These are phyloP conservation scores for Dynastes grantii DNA, from an alignment of 2,888 invertebrate genomes.

Conservation along the genomic window DNA sequence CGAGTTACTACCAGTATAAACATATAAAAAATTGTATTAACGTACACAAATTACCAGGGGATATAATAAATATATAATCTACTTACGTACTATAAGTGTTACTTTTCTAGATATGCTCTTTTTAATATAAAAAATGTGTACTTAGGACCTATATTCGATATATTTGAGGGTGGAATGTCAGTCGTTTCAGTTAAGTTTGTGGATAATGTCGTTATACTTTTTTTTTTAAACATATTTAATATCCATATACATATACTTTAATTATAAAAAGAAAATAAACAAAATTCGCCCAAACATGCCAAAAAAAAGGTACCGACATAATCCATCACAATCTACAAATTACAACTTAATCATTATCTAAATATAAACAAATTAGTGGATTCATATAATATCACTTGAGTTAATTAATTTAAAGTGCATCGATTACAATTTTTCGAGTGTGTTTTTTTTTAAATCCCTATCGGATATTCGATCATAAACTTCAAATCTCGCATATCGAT, in stretches of 20 bases:
- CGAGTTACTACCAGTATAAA: conserved; percentile 17
- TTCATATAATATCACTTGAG: background rate
- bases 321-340: background rate
- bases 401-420: background rate
- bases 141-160: background rate
- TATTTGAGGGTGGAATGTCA: conserved; percentile 29
- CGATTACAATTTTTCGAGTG: background rate
- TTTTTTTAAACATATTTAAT: too few species aligned
- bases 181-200: conserved; percentile 1
- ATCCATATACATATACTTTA: too few species aligned
- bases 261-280: too few species aligned
- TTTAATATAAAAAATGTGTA: background rate
- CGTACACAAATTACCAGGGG: conserved; percentile 9
- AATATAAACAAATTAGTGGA: conserved; percentile 4
- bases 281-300: too few species aligned
- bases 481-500: background rate
- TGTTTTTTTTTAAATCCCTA: too few species aligned
- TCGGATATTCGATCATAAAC: background rate
- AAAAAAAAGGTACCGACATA: too few species aligned
- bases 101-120: background rate
- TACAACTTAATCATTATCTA: background rate
- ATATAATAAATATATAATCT: conserved; percentile 1
- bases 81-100: background rate
- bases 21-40: background rate
- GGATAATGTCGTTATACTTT: too few species aligned